Percentiles rank a stretch among this genome's conserved stretches.
Evolutionary conservation across 1,140 invertebrate genomes (phyloP).

Genomic region (Nasonia vitripennis): DNA sequence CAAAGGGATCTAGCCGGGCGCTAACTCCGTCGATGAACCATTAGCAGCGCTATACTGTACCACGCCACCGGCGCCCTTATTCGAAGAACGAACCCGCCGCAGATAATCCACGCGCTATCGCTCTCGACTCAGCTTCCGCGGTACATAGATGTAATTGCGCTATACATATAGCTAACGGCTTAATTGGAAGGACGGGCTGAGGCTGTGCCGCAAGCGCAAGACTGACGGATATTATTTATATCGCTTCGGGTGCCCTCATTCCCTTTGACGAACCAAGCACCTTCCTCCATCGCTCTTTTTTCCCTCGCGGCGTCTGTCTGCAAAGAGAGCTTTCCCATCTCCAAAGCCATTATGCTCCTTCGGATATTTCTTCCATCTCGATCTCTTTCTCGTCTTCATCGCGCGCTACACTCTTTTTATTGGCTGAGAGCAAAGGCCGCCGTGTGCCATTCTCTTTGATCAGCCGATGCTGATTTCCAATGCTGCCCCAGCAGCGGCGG

Average conservation of each 20-base stretch:
- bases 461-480: constrained; percentile 29
- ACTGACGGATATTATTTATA: neutral
- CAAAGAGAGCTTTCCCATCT: neutral
- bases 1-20: neutral
- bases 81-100: neutral
- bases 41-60: neutral
- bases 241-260: neutral
- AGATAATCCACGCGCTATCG: neutral
- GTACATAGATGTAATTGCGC: neutral
- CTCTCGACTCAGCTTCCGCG: neutral
- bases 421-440: neutral
- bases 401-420: neutral
- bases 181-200: neutral
- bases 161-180: neutral
- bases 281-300: too few species aligned
- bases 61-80: neutral
- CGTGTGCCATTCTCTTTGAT: constrained; percentile 29
- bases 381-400: neutral
- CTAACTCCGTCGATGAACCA: neutral
- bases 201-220: neutral
- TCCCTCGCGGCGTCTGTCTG: neutral
- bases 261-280: neutral
- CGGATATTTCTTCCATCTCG: neutral
- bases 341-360: neutral
- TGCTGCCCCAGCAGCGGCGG: neutral